Percentiles rank a stretch among this genome's conserved stretches.
Evolutionary conservation across 2,797 vertebrate species (phyloP).

Genomic region (Pangasius larnaudii): DNA sequence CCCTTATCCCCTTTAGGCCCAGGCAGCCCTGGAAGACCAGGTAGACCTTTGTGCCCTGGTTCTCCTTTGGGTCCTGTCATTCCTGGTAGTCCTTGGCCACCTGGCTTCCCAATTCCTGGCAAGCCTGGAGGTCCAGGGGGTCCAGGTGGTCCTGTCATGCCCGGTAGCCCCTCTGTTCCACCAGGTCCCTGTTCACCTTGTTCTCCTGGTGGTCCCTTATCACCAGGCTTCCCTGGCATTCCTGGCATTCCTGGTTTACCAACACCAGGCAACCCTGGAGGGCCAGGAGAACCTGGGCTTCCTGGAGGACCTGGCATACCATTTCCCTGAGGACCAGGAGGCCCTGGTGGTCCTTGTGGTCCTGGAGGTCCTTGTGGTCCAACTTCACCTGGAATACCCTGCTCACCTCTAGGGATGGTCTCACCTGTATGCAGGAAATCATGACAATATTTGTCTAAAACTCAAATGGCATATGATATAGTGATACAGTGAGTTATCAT

Average conservation of each 20-base stretch:
- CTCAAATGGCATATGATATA: background rate
- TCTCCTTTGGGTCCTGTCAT: slow-evolving; percentile 89
- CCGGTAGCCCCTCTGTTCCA: slow-evolving; percentile 85
- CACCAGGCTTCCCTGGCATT: slow-evolving; percentile 89
- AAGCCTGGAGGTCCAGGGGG: slow-evolving; percentile 88
- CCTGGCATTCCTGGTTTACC: slow-evolving; percentile 94
- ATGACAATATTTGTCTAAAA: slow-evolving; percentile 9
- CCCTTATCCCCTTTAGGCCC: slow-evolving; percentile 96
- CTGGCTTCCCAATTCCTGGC: slow-evolving; percentile 89
- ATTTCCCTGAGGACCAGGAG: slow-evolving; percentile 84
- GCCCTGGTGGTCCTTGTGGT: slow-evolving; percentile 77
- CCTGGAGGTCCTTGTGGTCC: slow-evolving; percentile 78
- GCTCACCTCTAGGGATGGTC: slow-evolving; percentile 74
- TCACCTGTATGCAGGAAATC: slow-evolving; percentile 65
- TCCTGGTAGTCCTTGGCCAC: slow-evolving; percentile 88
- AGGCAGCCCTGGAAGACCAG: slow-evolving; percentile 87
- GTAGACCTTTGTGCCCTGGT: slow-evolving; percentile 90
- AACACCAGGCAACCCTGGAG: slow-evolving; percentile 86
- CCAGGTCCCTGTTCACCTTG: slow-evolving; percentile 89
- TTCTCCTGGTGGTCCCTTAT: slow-evolving; percentile 83
- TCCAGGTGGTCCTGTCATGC: slow-evolving; percentile 86
- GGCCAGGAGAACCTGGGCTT: slow-evolving; percentile 83
- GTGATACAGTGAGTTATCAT: background rate
- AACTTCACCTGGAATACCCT: slow-evolving; percentile 75
- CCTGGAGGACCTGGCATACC: slow-evolving; percentile 87